phyloP scores from a whole-genome alignment of 2,797 vertebrate species.

The Platyrinchus mystaceus region DNA sequence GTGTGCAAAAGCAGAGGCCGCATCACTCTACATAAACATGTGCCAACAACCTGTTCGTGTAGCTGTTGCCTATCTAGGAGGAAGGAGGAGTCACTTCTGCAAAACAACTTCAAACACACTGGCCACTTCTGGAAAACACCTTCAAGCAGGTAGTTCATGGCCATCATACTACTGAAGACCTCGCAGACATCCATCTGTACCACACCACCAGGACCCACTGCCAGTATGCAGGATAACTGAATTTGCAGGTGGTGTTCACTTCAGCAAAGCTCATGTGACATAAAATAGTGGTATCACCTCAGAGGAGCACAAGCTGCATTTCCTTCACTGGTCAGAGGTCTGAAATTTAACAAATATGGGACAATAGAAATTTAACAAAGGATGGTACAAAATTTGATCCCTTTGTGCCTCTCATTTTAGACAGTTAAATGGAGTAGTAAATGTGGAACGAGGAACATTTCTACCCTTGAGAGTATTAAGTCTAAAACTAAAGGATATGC shows the following conservation, averaged over 20 bases:
- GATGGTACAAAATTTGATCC: neutral
- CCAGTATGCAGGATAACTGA: fast-evolving
- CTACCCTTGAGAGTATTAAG: neutral
- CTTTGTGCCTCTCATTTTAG: neutral
- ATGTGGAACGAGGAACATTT: neutral
- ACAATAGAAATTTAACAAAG: neutral
- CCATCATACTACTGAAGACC: neutral
- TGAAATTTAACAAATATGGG: neutral
- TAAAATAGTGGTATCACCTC: neutral
- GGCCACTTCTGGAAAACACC: neutral
- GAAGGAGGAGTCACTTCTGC: neutral
- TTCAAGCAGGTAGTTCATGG: neutral
- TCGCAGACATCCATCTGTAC: fast-evolving
- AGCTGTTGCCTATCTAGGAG: neutral
- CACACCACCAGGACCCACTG: fast-evolving
- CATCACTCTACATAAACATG: fast-evolving
- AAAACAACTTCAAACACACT: neutral
- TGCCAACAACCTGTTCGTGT: fast-evolving
- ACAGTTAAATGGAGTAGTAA: neutral
- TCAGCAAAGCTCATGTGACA: neutral
- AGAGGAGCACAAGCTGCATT: neutral
- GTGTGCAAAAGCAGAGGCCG: fast-evolving
- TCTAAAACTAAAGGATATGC: neutral
- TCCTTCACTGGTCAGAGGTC: neutral
- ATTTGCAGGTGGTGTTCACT: neutral